A percentile compares a stretch with the other conserved stretches of the same genome.
Evolutionary conservation across 2,888 invertebrate genomes (phyloP).

Genomic region (Ferrisia virgata): DNA sequence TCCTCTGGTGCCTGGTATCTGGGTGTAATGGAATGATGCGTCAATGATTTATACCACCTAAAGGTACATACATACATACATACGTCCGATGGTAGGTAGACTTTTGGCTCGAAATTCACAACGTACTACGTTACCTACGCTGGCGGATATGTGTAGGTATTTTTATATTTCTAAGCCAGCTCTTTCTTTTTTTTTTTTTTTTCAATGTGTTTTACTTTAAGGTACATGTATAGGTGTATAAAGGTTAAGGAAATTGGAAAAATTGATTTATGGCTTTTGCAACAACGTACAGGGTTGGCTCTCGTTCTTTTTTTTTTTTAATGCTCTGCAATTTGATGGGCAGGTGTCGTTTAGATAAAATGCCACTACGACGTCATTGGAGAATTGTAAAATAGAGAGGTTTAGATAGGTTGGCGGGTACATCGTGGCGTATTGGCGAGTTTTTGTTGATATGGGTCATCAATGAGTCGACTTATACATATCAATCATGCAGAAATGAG

Average conservation of each 20-base stretch:
- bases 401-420: background rate
- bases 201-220: background rate
- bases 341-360: background rate
- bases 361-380: background rate
- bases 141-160: too few species aligned
- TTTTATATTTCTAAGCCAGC: too few species aligned
- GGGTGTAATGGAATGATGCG: background rate
- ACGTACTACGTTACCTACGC: background rate
- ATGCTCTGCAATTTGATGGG: background rate
- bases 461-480: background rate
- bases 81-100: background rate
- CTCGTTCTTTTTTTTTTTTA: too few species aligned
- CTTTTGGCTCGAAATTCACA: background rate
- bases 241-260: background rate
- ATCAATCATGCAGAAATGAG: background rate
- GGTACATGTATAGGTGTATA: background rate
- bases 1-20: too few species aligned
- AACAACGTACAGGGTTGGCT: background rate
- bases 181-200: background rate
- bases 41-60: background rate
- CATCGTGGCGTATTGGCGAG: too few species aligned
- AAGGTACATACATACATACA: background rate
- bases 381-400: background rate
- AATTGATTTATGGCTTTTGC: background rate
- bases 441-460: background rate